phyloP scores from a whole-genome alignment of 2,113 vertebrate genomes.

The Chelonoidis abingdonii region DNA sequence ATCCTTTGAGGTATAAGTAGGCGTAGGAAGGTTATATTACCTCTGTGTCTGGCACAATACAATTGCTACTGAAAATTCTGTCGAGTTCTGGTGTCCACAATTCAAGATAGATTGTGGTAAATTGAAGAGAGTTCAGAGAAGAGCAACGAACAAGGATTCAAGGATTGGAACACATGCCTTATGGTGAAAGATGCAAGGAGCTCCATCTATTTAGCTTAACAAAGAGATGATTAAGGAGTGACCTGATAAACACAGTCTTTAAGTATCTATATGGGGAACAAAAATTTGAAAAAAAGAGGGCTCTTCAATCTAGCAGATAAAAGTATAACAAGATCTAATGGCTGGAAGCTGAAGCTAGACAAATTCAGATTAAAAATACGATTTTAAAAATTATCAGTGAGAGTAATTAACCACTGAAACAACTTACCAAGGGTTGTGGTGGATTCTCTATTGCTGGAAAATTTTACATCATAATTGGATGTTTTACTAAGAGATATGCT shows the following conservation, averaged over 20 bases:
- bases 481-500: not conserved
- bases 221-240: not conserved
- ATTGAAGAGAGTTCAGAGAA: not conserved
- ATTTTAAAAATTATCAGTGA: not conserved
- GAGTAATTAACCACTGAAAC: not conserved
- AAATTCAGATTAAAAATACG: not conserved
- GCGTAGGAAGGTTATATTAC: accelerated
- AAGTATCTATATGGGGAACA: not conserved
- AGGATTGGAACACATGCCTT: not conserved
- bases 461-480: not conserved
- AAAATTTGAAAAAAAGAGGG: not conserved
- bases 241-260: not conserved
- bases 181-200: not conserved
- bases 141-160: not conserved
- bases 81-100: not conserved
- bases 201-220: not conserved
- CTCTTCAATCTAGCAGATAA: not conserved
- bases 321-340: not conserved
- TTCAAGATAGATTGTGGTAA: not conserved
- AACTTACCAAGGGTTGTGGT: not conserved
- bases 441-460: not conserved
- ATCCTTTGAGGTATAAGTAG: accelerated
- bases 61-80: not conserved
- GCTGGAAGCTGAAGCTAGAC: not conserved
- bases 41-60: not conserved